phyloP scores from a whole-genome alignment of 2,113 vertebrate genomes.

The Scolopax mira region DNA sequence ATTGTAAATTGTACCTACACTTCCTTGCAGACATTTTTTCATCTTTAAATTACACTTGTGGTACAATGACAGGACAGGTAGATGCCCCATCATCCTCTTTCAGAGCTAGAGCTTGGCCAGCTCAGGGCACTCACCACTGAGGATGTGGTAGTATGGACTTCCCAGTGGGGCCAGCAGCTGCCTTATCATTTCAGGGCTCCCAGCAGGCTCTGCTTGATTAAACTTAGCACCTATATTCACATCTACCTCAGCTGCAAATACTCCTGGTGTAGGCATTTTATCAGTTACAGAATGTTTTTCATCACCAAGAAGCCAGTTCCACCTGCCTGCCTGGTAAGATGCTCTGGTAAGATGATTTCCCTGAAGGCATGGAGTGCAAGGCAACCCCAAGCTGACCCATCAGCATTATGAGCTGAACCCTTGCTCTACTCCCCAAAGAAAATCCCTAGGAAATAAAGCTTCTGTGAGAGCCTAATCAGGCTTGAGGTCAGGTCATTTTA shows the following conservation, averaged over 20 bases:
- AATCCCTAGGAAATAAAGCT: neutral
- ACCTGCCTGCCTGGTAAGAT: neutral
- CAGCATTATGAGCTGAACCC: neutral
- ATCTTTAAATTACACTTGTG: neutral
- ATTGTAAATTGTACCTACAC: neutral
- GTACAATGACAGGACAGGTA: neutral
- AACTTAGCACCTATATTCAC: neutral
- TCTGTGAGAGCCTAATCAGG: neutral
- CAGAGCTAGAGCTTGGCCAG: neutral
- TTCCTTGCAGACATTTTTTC: neutral
- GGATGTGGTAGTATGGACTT: neutral
- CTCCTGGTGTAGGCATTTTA: neutral
- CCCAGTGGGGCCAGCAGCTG: neutral
- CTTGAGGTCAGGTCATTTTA: neutral
- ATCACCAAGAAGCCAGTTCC: neutral
- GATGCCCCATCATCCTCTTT: neutral
- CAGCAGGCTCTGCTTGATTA: neutral
- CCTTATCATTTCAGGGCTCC: neutral
- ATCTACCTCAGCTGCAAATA: neutral
- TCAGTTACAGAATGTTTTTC: neutral
- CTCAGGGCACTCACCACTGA: neutral
- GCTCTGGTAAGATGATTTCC: neutral
- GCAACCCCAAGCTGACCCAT: neutral
- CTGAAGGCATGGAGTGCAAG: rapidly evolving
- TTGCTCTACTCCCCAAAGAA: neutral